These are phyloP conservation scores for Globodera rostochiensis DNA, from an alignment of 1,140 invertebrate genomes.

Conservation along the genomic window DNA sequence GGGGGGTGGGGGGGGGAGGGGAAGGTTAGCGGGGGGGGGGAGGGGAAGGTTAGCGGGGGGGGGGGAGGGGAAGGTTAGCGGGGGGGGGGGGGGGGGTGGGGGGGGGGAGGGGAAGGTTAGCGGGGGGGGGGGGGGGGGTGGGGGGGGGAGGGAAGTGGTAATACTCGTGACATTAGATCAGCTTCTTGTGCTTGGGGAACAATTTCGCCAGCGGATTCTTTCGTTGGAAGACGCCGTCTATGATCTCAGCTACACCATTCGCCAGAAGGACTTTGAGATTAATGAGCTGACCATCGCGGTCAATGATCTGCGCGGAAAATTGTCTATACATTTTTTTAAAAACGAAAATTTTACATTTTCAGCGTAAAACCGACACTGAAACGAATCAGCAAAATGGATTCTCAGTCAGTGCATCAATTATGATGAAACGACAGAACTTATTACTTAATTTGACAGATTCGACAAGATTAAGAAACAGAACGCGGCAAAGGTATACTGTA, in stretches of 20 bases:
- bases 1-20: too few relatives aligned
- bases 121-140: too few relatives aligned
- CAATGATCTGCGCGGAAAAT: constrained; percentile 98
- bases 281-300: constrained; percentile 97
- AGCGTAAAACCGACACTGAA: constrained; percentile 94
- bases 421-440: neutral
- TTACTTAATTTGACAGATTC: constrained; percentile 72
- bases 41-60: neutral
- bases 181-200: constrained; percentile 88
- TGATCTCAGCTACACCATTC: constrained; percentile 92
- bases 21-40: too few relatives aligned
- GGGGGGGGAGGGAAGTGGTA: neutral
- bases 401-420: constrained; percentile 18
- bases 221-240: constrained; percentile 92
- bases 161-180: constrained; percentile 71
- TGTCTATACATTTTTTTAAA: constrained; percentile 77
- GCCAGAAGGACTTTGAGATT: constrained; percentile 94
- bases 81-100: neutral
- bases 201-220: constrained; percentile 86
- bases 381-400: constrained; percentile 99
- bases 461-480: constrained; percentile 49
- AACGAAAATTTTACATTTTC: constrained; percentile 26
- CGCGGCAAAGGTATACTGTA: constrained; percentile 30
- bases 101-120: too few relatives aligned
- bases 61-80: neutral